Evolutionary conservation across 2,888 invertebrate species (phyloP).

Genomic region (Perdita meconis): DNA sequence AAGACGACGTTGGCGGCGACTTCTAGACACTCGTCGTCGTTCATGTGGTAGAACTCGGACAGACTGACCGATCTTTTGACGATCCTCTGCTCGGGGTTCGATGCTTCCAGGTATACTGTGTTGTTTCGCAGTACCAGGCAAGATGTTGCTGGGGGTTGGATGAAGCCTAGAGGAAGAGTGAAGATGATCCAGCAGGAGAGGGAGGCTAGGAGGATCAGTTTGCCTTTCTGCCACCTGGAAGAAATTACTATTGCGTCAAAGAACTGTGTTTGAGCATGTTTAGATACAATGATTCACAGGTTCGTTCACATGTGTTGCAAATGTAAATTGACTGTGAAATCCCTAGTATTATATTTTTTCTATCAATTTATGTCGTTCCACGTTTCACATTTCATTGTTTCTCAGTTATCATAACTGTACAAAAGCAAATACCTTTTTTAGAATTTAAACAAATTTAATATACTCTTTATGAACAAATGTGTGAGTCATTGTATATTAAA

Average conservation of each 20-base stretch:
- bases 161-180: slow-evolving; percentile 97
- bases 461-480: too few species aligned
- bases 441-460: too few species aligned
- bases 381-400: too few species aligned
- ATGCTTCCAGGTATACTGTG: slow-evolving; percentile 88
- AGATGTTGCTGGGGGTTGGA: slow-evolving; percentile 96
- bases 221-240: slow-evolving; percentile 92
- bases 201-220: slow-evolving; percentile 94
- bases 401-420: too few species aligned
- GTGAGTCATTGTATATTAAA: too few species aligned
- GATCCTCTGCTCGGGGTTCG: slow-evolving; percentile 84
- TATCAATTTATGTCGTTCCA: too few species aligned
- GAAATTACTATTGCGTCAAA: neutral
- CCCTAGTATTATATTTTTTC: too few species aligned
- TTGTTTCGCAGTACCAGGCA: slow-evolving; percentile 89
- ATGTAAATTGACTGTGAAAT: too few species aligned
- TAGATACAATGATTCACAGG: too few species aligned
- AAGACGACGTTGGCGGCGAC: slow-evolving; percentile 80
- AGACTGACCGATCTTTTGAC: slow-evolving; percentile 85
- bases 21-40: slow-evolving; percentile 77
- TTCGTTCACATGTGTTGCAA: too few species aligned
- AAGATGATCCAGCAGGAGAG: slow-evolving; percentile 98
- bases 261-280: too few species aligned
- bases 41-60: slow-evolving; percentile 64
- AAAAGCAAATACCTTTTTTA: too few species aligned